Evolutionary conservation across 2,113 vertebrate species (phyloP).

Genomic region (Clinocottus analis): DNA sequence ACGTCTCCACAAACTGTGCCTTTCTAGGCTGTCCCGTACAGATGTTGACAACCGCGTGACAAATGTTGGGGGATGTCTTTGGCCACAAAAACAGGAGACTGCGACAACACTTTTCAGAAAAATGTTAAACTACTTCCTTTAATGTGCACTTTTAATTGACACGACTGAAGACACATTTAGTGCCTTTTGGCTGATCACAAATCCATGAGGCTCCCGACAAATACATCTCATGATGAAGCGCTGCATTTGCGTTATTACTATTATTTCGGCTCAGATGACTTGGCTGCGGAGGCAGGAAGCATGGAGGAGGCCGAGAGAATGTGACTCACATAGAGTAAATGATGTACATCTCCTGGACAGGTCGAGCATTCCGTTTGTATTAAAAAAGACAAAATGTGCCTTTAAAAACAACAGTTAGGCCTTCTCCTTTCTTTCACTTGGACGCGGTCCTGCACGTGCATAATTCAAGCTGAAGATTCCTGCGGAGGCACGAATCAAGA

Average conservation of each 20-base stretch:
- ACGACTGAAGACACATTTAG: background rate
- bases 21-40: too few species aligned
- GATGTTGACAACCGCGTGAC: background rate
- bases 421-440: constrained; percentile 10
- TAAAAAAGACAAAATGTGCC: constrained; percentile 34
- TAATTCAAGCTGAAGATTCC: constrained; percentile 53
- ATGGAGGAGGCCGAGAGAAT: constrained; percentile 26
- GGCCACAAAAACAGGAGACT: too few species aligned
- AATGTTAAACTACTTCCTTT: background rate
- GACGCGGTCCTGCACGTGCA: constrained; percentile 33
- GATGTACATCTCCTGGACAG: constrained; percentile 43
- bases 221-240: background rate
- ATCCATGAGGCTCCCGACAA: background rate
- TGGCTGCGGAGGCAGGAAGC: constrained; percentile 19
- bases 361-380: constrained; percentile 23
- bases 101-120: too few species aligned
- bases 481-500: constrained; percentile 45
- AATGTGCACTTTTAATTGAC: background rate
- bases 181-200: background rate
- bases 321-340: constrained; percentile 51
- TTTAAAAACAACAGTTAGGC: constrained; percentile 21
- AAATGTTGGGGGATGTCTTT: too few species aligned
- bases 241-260: constrained; percentile 7
- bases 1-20: background rate
- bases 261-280: constrained; percentile 11